A percentile compares a stretch with the other conserved stretches of the same genome.
Conservation (phyloP, 2,888 invertebrate species). For the Agrochola lychnidis region DNA sequence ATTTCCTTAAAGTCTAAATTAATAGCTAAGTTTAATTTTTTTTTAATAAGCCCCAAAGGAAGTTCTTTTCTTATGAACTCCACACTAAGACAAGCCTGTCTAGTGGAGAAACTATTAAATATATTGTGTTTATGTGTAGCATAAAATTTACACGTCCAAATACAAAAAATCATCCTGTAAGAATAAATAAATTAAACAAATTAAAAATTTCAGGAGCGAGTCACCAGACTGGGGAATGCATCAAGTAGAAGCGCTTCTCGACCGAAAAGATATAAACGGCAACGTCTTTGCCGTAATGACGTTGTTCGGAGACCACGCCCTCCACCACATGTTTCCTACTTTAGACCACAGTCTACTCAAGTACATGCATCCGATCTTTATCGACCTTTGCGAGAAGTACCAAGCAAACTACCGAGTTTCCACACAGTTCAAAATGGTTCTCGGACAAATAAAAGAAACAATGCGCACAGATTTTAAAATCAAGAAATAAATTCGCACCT, state of each 20-base stretch:
- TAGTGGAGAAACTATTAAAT: neutral
- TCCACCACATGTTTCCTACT: slow-evolving; percentile 95
- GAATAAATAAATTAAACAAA: neutral
- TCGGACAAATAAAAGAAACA: slow-evolving; percentile 89
- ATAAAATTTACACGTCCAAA: neutral
- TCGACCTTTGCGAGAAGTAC: slow-evolving; percentile 88
- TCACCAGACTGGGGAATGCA: slow-evolving; percentile 94
- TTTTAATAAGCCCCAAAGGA: no score
- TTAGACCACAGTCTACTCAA: slow-evolving; percentile 93
- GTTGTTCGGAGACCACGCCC: slow-evolving; percentile 93
- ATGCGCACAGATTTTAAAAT: slow-evolving; percentile 69
- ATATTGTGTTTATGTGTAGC: neutral
- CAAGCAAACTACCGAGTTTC: slow-evolving; percentile 80
- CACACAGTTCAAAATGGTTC: slow-evolving; percentile 91
- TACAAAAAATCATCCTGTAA: neutral
- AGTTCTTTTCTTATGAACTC: no score
- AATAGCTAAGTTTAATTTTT: no score
- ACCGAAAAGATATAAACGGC: slow-evolving; percentile 92
- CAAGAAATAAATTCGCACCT: slow-evolving; percentile 58
- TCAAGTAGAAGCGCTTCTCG: slow-evolving; percentile 93
- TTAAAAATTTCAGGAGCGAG: slow-evolving; percentile 68
- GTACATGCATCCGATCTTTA: slow-evolving; percentile 90
- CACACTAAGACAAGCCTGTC: no score
- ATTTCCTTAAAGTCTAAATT: no score
- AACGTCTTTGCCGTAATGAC: slow-evolving; percentile 92